These are phyloP conservation scores for Zaprionus africanus DNA, from an alignment of 1,140 invertebrate genomes.

Conservation along the genomic window DNA sequence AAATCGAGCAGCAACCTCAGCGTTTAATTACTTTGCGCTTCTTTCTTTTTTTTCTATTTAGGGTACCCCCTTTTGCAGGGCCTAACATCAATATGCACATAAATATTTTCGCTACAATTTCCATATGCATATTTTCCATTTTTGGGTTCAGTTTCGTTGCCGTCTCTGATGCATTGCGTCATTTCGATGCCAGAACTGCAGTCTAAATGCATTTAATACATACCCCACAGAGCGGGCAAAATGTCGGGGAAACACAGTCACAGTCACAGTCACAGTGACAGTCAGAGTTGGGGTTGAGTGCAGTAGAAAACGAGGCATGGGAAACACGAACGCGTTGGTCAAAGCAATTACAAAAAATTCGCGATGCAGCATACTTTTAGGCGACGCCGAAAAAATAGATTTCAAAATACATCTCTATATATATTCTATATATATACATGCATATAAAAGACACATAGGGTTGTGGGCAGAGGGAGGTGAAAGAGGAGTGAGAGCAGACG, in stretches of 20 bases:
- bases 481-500: slow-evolving; percentile 13
- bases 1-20: background rate
- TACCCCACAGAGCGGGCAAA: background rate
- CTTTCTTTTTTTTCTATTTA: background rate
- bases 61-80: background rate
- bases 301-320: background rate
- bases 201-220: slow-evolving; percentile 69
- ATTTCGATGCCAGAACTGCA: slow-evolving; percentile 41
- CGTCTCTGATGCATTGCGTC: slow-evolving; percentile 41
- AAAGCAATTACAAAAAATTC: slow-evolving; percentile 74
- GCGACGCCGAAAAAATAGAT: slow-evolving; percentile 30
- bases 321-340: slow-evolving; percentile 54
- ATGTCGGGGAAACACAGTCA: background rate
- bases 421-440: slow-evolving; percentile 9
- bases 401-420: slow-evolving; percentile 33
- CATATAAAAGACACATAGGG: slow-evolving; percentile 22
- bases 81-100: slow-evolving; percentile 33
- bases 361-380: slow-evolving; percentile 45
- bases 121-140: slow-evolving; percentile 37
- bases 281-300: background rate
- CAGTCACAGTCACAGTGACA: background rate
- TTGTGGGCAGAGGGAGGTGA: background rate
- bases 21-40: background rate
- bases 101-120: slow-evolving; percentile 43
- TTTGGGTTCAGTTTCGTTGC: slow-evolving; percentile 17